These are phyloP conservation scores for Ranitomeya imitator DNA, from an alignment of 2,113 vertebrate species.

Conservation along the genomic window DNA sequence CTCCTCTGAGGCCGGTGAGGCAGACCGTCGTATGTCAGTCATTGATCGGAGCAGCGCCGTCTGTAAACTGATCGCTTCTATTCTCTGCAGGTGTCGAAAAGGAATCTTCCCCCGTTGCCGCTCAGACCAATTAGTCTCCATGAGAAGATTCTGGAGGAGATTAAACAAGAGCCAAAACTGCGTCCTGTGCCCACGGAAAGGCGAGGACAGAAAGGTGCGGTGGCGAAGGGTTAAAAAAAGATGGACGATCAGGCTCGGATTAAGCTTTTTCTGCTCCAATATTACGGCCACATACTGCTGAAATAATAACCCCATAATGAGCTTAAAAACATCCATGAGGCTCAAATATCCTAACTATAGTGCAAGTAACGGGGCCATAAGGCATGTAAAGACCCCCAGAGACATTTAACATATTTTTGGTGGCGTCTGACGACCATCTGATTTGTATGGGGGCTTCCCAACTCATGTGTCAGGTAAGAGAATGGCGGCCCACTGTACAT, in stretches of 20 bases:
- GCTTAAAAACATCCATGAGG: too few species aligned
- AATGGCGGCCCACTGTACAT: too few species aligned
- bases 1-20: slow-evolving; percentile 87
- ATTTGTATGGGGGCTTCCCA: too few species aligned
- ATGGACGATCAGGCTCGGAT: too few species aligned
- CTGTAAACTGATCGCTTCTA: neutral
- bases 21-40: rapidly evolving
- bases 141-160: slow-evolving; percentile 88
- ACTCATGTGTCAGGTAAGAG: too few species aligned
- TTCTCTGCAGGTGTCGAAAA: slow-evolving; percentile 78
- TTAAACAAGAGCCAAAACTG: slow-evolving; percentile 88
- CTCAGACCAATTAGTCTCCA: slow-evolving; percentile 83
- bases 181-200: slow-evolving; percentile 73
- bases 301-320: neutral
- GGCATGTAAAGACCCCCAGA: neutral
- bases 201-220: slow-evolving; percentile 72
- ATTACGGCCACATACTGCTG: neutral
- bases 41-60: too few species aligned
- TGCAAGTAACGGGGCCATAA: neutral
- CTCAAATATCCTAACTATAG: neutral
- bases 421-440: too few species aligned
- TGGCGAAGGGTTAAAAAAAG: rapidly evolving
- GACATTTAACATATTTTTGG: too few species aligned
- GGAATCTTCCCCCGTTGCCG: slow-evolving; percentile 83
- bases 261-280: neutral